phyloP scores from a whole-genome alignment of 2,113 vertebrate genomes.

The Asarcornis scutulata region DNA sequence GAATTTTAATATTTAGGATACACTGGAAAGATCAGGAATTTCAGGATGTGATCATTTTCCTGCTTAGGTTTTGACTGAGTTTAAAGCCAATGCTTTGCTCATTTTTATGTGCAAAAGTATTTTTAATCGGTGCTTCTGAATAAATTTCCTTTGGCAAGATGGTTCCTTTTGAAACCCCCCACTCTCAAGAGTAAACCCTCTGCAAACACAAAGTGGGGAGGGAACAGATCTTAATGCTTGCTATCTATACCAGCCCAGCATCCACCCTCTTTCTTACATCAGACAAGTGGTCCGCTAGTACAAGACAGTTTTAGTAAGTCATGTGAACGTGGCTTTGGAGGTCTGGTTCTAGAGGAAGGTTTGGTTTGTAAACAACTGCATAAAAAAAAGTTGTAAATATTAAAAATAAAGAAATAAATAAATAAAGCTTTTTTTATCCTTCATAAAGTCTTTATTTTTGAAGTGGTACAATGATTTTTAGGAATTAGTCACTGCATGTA shows the following conservation, averaged over 20 bases:
- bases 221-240: neutral
- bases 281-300: neutral
- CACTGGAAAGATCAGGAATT: neutral
- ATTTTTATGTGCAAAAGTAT: neutral
- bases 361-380: neutral
- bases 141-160: neutral
- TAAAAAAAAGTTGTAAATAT: neutral
- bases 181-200: neutral
- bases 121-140: neutral
- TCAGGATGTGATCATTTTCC: neutral
- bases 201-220: neutral
- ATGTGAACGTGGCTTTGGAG: neutral
- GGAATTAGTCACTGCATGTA: neutral
- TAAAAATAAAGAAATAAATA: no score
- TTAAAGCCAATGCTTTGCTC: neutral
- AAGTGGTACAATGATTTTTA: neutral
- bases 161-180: neutral
- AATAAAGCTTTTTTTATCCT: no score
- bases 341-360: neutral
- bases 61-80: neutral
- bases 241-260: fast-evolving
- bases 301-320: neutral
- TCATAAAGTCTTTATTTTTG: neutral
- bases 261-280: neutral
- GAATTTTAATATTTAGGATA: neutral